These are phyloP conservation scores for Oncopeltus fasciatus DNA, from an alignment of 1,140 invertebrate species.

Conservation along the genomic window DNA sequence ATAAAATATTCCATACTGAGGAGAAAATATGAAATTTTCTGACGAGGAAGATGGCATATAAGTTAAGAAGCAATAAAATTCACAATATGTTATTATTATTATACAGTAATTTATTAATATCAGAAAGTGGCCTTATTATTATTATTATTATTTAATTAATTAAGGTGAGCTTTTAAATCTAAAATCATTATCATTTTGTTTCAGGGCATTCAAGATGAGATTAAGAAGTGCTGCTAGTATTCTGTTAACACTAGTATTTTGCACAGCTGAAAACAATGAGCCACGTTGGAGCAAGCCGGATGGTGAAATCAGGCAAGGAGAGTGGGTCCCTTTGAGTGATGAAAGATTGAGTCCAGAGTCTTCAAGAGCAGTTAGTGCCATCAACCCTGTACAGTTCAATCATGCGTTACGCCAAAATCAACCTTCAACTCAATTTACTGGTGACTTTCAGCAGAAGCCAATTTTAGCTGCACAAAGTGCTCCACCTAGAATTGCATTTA, in stretches of 20 bases:
- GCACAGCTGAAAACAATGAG: conserved; percentile 9
- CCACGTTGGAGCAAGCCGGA: conserved; percentile 17
- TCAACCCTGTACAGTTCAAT: background rate
- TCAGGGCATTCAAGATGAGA: conserved; percentile 7
- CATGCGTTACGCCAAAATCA: background rate
- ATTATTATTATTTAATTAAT: no score
- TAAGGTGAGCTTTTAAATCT: no score
- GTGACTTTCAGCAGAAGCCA: background rate
- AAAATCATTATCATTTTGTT: conserved; percentile 15
- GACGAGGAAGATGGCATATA: no score
- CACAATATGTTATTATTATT: no score
- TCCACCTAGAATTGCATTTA: background rate
- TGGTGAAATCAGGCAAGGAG: conserved; percentile 7
- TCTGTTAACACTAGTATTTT: conserved; percentile 8
- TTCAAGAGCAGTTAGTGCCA: background rate
- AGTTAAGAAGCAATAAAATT: no score
- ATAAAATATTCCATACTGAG: no score
- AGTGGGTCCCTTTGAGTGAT: conserved; percentile 19
- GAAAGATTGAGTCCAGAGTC: conserved; percentile 13
- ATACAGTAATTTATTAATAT: no score
- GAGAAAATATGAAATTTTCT: no score
- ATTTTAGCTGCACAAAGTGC: background rate
- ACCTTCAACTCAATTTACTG: background rate
- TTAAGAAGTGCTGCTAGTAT: conserved; percentile 7
- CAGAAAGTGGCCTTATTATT: no score